A percentile compares a stretch with the other conserved stretches of the same genome.
These are phyloP conservation scores for Dromococcyx pavoninus DNA, from an alignment of 2,797 vertebrate species.

Conservation along the genomic window DNA sequence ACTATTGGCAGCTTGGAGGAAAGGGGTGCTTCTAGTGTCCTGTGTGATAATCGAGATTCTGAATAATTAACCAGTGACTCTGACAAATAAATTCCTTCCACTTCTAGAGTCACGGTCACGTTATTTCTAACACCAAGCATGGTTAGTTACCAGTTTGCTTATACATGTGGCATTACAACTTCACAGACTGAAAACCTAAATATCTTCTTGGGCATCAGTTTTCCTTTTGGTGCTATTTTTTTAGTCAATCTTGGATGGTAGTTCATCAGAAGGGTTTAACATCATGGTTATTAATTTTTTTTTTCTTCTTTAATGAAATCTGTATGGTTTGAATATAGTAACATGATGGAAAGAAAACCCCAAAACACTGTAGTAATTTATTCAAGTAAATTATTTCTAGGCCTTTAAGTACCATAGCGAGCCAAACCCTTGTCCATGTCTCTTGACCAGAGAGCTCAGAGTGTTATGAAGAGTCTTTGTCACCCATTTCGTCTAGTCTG, in stretches of 20 bases:
- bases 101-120: accelerated
- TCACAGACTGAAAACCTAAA: not conserved
- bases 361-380: not conserved
- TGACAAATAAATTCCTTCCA: not conserved
- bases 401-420: not conserved
- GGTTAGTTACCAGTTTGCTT: not conserved
- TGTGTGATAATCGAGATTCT: not conserved
- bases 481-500: not conserved
- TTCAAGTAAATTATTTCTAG: not conserved
- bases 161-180: not conserved
- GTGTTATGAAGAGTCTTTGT: not conserved
- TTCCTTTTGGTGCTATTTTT: not conserved
- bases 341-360: not conserved
- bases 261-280: not conserved
- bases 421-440: accelerated
- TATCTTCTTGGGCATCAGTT: not conserved
- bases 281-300: not conserved
- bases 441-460: not conserved
- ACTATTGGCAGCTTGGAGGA: not conserved
- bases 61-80: not conserved
- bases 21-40: not conserved
- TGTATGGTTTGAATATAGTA: not conserved
- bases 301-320: not conserved
- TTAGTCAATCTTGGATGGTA: not conserved
- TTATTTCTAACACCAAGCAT: not conserved